Conservation (phyloP, 2,797 vertebrate genomes). For the Cryptoprocta ferox region DNA sequence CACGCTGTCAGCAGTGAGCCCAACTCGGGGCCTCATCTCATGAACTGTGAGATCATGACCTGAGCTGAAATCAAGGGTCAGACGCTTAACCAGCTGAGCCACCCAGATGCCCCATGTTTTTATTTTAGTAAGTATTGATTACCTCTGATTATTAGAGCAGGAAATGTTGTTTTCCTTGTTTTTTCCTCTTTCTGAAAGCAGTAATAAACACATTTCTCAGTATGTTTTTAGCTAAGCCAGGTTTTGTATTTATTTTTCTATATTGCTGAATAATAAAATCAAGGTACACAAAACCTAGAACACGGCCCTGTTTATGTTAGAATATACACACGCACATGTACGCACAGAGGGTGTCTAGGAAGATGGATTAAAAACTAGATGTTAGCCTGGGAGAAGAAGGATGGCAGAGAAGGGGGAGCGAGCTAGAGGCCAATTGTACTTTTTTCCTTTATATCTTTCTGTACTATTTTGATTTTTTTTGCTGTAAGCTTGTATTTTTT, state of each 20-base stretch:
- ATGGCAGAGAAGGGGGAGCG: background rate
- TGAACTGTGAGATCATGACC: no score
- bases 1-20: no score
- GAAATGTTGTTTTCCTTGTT: background rate
- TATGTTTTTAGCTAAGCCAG: background rate
- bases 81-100: no score
- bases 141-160: background rate
- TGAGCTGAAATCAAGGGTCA: no score
- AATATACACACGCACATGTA: accelerated
- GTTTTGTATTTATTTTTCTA: background rate
- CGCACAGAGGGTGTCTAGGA: background rate
- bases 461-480: background rate
- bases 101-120: no score
- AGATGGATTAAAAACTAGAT: background rate
- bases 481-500: background rate
- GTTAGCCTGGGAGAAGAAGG: background rate
- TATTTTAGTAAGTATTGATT: background rate
- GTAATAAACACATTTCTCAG: background rate
- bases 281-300: background rate
- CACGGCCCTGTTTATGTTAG: background rate
- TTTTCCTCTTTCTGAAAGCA: background rate
- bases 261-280: background rate
- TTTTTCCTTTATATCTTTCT: background rate
- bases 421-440: background rate
- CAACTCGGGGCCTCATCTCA: no score